Base-by-base conservation (phyloP, 1,140 invertebrate species). In the Drosophila murphyi region DNA sequence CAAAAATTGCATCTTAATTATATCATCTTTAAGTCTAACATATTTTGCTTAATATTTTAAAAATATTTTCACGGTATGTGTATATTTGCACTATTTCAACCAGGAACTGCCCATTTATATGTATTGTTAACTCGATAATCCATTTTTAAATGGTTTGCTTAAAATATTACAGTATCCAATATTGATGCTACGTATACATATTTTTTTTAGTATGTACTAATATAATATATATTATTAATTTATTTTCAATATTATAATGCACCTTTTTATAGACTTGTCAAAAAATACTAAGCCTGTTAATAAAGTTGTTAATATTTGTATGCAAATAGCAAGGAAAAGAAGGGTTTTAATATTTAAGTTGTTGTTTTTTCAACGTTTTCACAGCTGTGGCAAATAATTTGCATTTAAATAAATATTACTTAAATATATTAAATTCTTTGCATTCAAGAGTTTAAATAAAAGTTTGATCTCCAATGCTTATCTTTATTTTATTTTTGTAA, bases 61-160 rank as follows among this genome's bases (percentile, higher is more conserved):
- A 88, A 72, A 82, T 69, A 79, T 76, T 48, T 57, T 56, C 73
- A 7, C 67, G 31, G 57, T 76, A 57, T 82, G 45, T 72, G 39
- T 71, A 86, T 85, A 88, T 87, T 87, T 87, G 83, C 83, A 87
- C 83, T 87, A 78, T 87, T 86, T 83, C n/a, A 83, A 80, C 83
- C 83, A 87, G 83, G 83, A 87, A 80, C 80, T 87, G 83, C 83
- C 83, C 83, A 80, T 89, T 71, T 56, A 59, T 67, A 48, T 51
- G 7, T 68, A 74, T 69, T 54, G 39, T 41, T 10, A 10, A 10
- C 39, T 54, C 20, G 48, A 7, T 35, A 28, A 39, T 29, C 50
- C 62, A 71, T 55, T 29, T n/a, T 5, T n/a, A 29, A 51, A 60
- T 43, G 56, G 12, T 62, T 73, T 47, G 6, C 50, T 69, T 69